A percentile compares a stretch with the other conserved stretches of the same genome.
These are phyloP conservation scores for Globia sparganii DNA, from an alignment of 2,888 invertebrate species.

Conservation along the genomic window DNA sequence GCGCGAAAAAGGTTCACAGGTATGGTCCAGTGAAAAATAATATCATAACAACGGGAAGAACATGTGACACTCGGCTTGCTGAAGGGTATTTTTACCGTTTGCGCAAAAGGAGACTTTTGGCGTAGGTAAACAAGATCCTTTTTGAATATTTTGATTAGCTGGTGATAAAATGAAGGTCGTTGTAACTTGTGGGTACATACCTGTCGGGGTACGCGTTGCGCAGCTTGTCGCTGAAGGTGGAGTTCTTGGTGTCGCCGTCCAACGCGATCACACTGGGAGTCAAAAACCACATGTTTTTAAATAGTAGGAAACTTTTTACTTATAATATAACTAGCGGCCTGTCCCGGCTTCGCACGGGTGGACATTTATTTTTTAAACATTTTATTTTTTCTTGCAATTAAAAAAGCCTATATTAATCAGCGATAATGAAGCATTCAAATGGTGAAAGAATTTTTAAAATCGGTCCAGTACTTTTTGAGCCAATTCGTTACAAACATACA, in stretches of 20 bases:
- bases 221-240: slow-evolving; percentile 98
- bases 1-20: no score
- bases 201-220: slow-evolving; percentile 92
- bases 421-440: no score
- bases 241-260: slow-evolving; percentile 99
- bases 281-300: slow-evolving; percentile 63
- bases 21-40: not conserved
- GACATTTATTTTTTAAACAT: no score
- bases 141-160: not conserved
- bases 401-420: no score
- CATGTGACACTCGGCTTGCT: not conserved
- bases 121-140: not conserved
- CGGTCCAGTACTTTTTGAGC: no score
- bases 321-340: no score
- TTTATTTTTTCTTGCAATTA: no score
- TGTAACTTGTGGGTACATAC: slow-evolving; percentile 62
- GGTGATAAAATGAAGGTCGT: not conserved
- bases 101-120: not conserved
- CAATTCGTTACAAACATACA: no score
- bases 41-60: not conserved
- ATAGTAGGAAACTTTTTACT: not conserved
- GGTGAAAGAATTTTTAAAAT: no score
- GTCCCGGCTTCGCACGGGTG: no score
- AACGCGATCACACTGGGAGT: slow-evolving; percentile 95
- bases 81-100: not conserved